Base-by-base conservation (phyloP, 1,140 invertebrate genomes). In the Drosophila simulans region DNA sequence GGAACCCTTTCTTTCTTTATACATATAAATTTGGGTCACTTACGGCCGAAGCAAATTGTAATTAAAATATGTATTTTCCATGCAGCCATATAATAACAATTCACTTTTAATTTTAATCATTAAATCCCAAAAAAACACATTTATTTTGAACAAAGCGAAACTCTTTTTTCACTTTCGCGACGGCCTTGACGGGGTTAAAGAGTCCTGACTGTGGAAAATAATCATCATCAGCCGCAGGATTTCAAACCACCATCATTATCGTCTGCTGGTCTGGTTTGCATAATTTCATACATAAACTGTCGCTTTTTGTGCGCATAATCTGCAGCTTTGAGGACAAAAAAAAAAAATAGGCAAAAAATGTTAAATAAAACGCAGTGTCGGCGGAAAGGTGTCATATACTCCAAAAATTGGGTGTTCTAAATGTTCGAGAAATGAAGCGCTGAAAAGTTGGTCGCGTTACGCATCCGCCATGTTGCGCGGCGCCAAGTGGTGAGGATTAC, bases 221-320 rank as follows among this genome's bases (percentile, higher is more conserved):
- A 66, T 59, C 76, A 60, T 76, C 66, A 78, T 62, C 52, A 65
- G 78, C 65, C 55, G 53, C 56, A 77, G 59, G 40, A 64, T 34
- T 63, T 17, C 46, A 15, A 71, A 35, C 56, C 64, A 49, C 15
- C 51, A 15, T 73, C 68, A 78, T 85, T 74, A 77, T 62, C 51
- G 75, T 66, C 62, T 71, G 48, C 17, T 43, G 22, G 45, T 35
- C 53, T 53, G 58, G 43, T 89, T 77, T 74, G 85, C 84, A 90
- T 88, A 88, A 88, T 88, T 88, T 80, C 60, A 40, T 71, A 73
- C 73, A 89, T 89, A 89, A 88, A 89, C 80, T 88, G 72, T 64
- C 80, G 64, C 73, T 81, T 66, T 77, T 80, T 55, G 69, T 77
- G 73, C 77, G 77, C 77, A 82, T 88, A 84, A 80, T 89, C 68